Conservation (phyloP, 2,888 invertebrate species). For the Oscheius onirici region DNA sequence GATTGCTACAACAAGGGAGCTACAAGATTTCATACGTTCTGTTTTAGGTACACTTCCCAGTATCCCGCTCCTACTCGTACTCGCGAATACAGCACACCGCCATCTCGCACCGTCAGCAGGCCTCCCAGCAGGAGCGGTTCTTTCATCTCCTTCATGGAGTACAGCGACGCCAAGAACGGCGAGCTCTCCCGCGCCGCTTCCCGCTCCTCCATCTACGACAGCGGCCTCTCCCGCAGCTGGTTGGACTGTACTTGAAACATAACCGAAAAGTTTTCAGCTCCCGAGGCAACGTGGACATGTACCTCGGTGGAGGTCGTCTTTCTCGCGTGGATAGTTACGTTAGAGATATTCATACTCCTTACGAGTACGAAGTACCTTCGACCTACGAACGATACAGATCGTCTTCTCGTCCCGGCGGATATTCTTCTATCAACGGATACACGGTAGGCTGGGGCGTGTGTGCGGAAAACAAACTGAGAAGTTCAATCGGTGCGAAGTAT, state of each 20-base stretch:
- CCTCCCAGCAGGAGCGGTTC: constrained; percentile 65
- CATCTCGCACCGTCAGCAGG: constrained; percentile 59
- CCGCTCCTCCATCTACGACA: constrained; percentile 64
- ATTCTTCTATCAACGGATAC: constrained; percentile 64
- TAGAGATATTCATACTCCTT: constrained; percentile 64
- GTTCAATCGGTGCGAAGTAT: neutral
- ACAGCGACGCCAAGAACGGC: constrained; percentile 66
- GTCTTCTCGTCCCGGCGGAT: constrained; percentile 59
- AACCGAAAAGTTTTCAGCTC: constrained; percentile 58
- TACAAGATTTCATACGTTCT: neutral
- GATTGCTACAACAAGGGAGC: neutral
- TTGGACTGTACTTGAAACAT: no score
- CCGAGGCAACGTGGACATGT: constrained; percentile 67
- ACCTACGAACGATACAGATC: constrained; percentile 67
- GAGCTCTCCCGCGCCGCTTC: constrained; percentile 67
- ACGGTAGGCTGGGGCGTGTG: constrained; percentile 43
- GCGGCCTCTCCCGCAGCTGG: constrained; percentile 66
- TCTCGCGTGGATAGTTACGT: constrained; percentile 71
- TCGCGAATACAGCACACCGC: constrained; percentile 70
- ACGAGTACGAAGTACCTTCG: constrained; percentile 60
- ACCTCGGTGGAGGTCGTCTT: constrained; percentile 66
- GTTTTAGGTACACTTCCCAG: constrained; percentile 50
- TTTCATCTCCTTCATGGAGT: constrained; percentile 70
- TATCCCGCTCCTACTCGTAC: constrained; percentile 66
- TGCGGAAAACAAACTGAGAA: neutral